Base-by-base conservation (phyloP, 2,888 invertebrate genomes). In the Catocala fraxini region DNA sequence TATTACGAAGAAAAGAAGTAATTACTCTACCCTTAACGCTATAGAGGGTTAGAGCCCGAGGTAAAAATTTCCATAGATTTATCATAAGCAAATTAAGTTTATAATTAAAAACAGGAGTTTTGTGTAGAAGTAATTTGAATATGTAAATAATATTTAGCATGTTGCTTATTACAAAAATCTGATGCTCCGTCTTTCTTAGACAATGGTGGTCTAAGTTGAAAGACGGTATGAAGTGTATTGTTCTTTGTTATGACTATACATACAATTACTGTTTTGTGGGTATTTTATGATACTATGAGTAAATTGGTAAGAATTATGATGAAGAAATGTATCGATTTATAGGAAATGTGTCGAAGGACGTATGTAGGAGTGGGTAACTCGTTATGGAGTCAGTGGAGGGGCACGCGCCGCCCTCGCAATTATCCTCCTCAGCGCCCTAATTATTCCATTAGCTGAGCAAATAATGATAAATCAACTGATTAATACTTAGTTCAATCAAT, bases 1-100 rank as follows among this genome's bases (percentile, higher is more conserved):
- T 94, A 93, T 93, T 93, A 93, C 92, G 91, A 93, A 93, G 93
- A 93, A 94, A 93, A 93, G 92, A 94, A 93, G 93, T 93, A 94
- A 94, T 94, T 94, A 93, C 92, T 91, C 90, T 92, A 90, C 93
- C 93, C 91, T 92, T 92, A 90, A 89, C 88, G 86, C 85, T 89
- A 88, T 89, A 90, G 92, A 93, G 92, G 93, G 92, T 89, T 89
- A 88, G 85, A 88, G 82, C 89, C 82, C 84, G 91, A 94, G 93
- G 92, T 93, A 90, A 90, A 92, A 93, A 94, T 93, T 93, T 93
- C 93, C 93, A 94, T 94, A 93, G 93, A 93, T 93, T 94, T 94
- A 94, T 93, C 93, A 93, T 93, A 93, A 94, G 89, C 89, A 93
- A 94, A 94, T 94, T 93, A 93, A 93, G 92, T 93, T 93, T 93